Evolutionary conservation across 2,113 vertebrate genomes (phyloP), one percentile per base, ranked within the genome.

Genomic region (Plecturocebus donacophilus): DNA sequence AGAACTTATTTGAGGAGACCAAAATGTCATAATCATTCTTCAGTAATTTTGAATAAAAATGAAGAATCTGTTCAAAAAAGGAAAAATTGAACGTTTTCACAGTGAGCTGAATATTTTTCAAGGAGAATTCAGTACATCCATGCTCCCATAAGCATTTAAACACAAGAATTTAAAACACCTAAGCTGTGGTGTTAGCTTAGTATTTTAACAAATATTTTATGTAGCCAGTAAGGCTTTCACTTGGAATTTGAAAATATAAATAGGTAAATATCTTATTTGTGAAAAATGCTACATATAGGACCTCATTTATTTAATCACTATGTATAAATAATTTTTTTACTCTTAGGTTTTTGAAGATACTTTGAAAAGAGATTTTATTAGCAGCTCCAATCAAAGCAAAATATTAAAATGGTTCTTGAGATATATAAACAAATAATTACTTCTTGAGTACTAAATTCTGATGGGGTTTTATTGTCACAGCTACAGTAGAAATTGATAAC

Each of bases 401-500:
- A 87, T 93, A 87, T 52, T 82, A 83, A 95, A 95, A 95, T 96
- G 73, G 6, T 5, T 82, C 21, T 95, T 91, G 17, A 42, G 38
- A 23, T 5, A 12, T 82, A 70, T 96, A 94, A 96, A 64, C 61
- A 64, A 90, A 42, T 95, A 93, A 81, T 75, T 96, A 54, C 49
- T 75, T 94, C 38, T 87, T 97, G n/a, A 52, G 32, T 93, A 87
- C 87, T 98, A 84, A 96, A 92, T 95, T 81, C 47, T 79, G 88
- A 14, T 76, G 49, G 14, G 7, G 64, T 96, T 97, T 97, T 97
- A 30, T 80, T 97, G 81, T 96, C 87, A 75, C 7, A 96, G 85
- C 30, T 97, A 97, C 91, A 97, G 30, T 92, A 98, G 66, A 97
- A 83, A 82, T 23, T 90, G 40, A 66, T 91, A 32, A 61, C 40